A percentile compares a stretch with the other conserved stretches of the same genome.
phyloP scores from a whole-genome alignment of 2,888 invertebrate genomes.

The Rapana venosa region DNA sequence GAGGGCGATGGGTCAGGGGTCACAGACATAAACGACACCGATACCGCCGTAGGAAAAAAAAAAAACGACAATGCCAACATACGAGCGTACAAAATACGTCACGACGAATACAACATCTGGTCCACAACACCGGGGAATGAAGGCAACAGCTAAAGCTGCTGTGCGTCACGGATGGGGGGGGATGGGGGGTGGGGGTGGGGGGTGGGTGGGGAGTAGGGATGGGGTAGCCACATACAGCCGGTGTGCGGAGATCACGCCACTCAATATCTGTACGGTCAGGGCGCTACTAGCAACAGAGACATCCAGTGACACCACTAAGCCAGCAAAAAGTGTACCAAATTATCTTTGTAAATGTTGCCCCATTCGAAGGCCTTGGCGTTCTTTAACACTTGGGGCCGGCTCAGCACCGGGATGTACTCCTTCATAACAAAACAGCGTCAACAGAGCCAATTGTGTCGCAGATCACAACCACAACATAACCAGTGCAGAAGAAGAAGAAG shows the following conservation, averaged over 20 bases:
- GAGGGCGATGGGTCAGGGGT: too few species aligned
- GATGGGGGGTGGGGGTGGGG: background rate
- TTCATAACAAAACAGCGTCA: conserved; percentile 55
- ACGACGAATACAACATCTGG: background rate
- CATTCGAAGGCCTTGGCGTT: conserved; percentile 70
- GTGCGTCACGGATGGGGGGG: conserved; percentile 2
- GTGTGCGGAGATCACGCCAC: background rate
- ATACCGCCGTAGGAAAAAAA: background rate
- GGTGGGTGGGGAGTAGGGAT: background rate
- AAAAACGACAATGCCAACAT: background rate
- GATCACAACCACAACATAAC: too few species aligned
- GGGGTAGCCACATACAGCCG: background rate
- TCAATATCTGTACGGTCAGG: conserved; percentile 10
- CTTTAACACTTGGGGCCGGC: conserved; percentile 76
- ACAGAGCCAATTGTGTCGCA: background rate
- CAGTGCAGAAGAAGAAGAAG: too few species aligned
- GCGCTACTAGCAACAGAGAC: conserved; percentile 21
- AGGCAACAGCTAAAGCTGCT: conserved; percentile 26
- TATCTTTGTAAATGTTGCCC: conserved; percentile 71
- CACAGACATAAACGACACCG: background rate
- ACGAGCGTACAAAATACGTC: background rate
- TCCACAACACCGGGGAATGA: background rate
- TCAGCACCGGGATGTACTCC: conserved; percentile 78
- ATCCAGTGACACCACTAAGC: background rate
- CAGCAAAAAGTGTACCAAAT: conserved; percentile 62